These are phyloP conservation scores for Natator depressus DNA, from an alignment of 2,113 vertebrate genomes.

Conservation along the genomic window DNA sequence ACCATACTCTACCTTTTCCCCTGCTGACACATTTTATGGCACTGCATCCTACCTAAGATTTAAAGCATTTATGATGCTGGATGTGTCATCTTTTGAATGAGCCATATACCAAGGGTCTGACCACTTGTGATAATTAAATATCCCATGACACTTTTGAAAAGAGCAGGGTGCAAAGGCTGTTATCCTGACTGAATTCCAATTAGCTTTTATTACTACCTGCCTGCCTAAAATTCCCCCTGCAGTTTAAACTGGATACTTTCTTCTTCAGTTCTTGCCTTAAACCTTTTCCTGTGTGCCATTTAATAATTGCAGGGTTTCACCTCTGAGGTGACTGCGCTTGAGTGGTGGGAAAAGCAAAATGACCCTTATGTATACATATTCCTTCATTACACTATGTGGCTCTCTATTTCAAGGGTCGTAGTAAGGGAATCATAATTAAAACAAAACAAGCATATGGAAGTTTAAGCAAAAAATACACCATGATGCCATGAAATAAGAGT, in stretches of 20 bases:
- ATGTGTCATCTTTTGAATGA: not conserved
- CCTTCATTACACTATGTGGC: not conserved
- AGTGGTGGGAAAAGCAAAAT: not conserved
- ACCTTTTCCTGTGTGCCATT: not conserved
- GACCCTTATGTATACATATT: not conserved
- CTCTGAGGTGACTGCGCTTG: not conserved
- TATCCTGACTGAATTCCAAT: not conserved
- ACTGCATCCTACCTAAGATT: not conserved
- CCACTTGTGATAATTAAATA: not conserved
- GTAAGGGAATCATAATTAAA: not conserved
- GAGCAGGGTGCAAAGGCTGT: not conserved
- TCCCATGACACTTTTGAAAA: not conserved
- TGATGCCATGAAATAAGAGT: not conserved
- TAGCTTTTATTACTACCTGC: conserved; percentile 11
- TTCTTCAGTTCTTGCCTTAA: not conserved
- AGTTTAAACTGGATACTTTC: not conserved
- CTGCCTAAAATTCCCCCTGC: not conserved
- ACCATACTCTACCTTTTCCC: not conserved
- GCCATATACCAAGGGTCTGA: not conserved
- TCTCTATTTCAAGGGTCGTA: not conserved
- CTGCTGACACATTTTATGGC: not conserved
- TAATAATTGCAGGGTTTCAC: not conserved
- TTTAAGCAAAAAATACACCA: not conserved
- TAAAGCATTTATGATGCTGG: not conserved
- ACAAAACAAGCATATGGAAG: not conserved